A percentile compares a stretch with the other conserved stretches of the same genome.
phyloP scores from a whole-genome alignment of 2,888 invertebrate species.

The Thysanoteuthis rhombus region DNA sequence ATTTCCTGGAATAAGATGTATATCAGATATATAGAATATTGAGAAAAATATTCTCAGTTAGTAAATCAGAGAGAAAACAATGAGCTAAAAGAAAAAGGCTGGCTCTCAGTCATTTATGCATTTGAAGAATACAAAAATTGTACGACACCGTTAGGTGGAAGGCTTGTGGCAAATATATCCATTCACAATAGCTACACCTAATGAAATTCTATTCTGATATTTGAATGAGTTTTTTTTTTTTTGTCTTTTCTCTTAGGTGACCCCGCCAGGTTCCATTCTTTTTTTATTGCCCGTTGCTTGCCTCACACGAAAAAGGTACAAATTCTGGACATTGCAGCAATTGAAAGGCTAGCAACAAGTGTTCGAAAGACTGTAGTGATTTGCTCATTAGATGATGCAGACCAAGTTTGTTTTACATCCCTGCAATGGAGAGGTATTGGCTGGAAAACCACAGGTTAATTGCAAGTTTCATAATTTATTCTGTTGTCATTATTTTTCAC shows the following conservation, averaged over 20 bases:
- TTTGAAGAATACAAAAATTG: neutral
- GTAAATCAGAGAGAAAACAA: neutral
- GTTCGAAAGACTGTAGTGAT: conserved; percentile 82
- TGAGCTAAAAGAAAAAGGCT: neutral
- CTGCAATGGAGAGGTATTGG: conserved; percentile 64
- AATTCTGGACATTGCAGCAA: conserved; percentile 74
- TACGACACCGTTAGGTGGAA: too few species aligned
- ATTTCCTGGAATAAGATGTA: too few species aligned
- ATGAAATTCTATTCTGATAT: neutral
- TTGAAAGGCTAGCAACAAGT: conserved; percentile 79
- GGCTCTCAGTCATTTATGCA: neutral
- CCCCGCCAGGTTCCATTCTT: conserved; percentile 82
- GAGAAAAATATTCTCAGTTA: too few species aligned
- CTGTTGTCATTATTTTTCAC: neutral
- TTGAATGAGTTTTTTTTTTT: neutral
- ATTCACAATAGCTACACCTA: neutral
- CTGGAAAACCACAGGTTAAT: conserved; percentile 26
- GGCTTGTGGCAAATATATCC: too few species aligned
- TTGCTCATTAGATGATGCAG: conserved; percentile 72
- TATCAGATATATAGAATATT: too few species aligned
- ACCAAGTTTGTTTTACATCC: conserved; percentile 58
- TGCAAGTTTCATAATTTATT: neutral
- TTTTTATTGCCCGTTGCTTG: conserved; percentile 80
- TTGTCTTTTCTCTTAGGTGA: conserved; percentile 74
- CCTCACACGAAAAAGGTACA: conserved; percentile 67